These are phyloP conservation scores for Dolichomitus sp. DNA, from an alignment of 2,888 invertebrate genomes.

Conservation along the genomic window DNA sequence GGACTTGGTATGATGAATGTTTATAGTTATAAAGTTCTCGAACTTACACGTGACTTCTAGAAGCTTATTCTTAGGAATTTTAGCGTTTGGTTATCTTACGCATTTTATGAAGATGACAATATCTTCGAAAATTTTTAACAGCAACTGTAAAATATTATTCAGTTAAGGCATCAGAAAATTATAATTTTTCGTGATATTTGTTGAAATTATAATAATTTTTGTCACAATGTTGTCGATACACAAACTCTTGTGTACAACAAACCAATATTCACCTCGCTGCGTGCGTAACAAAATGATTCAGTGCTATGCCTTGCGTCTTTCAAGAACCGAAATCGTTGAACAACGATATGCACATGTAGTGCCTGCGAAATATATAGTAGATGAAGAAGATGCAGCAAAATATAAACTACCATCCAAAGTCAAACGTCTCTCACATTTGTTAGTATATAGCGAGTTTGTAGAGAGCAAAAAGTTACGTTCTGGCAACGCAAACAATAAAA, in stretches of 20 bases:
- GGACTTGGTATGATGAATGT: no score
- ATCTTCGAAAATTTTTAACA: neutral
- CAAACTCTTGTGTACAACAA: constrained; percentile 16
- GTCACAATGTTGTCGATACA: constrained; percentile 10
- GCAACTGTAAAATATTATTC: neutral
- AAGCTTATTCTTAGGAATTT: neutral
- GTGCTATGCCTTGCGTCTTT: neutral
- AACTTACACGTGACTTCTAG: constrained; percentile 3
- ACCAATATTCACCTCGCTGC: constrained; percentile 8
- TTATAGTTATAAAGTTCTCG: neutral
- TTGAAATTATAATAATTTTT: neutral
- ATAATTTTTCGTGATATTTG: neutral
- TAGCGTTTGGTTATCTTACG: neutral
- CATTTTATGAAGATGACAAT: neutral
- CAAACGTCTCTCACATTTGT: constrained; percentile 79
- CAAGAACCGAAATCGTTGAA: neutral
- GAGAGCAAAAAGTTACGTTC: constrained; percentile 77
- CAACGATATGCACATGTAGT: constrained; percentile 10
- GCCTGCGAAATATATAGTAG: constrained; percentile 36
- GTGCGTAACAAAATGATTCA: constrained; percentile 2
- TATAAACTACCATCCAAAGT: constrained; percentile 70
- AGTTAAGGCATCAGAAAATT: neutral
- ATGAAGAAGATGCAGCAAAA: constrained; percentile 57
- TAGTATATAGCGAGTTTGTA: constrained; percentile 85
- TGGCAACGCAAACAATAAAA: constrained; percentile 72